Percentiles rank a stretch among this genome's conserved stretches.
These are phyloP conservation scores for Camponotus pennsylvanicus DNA, from an alignment of 1,140 invertebrate genomes.

Conservation along the genomic window DNA sequence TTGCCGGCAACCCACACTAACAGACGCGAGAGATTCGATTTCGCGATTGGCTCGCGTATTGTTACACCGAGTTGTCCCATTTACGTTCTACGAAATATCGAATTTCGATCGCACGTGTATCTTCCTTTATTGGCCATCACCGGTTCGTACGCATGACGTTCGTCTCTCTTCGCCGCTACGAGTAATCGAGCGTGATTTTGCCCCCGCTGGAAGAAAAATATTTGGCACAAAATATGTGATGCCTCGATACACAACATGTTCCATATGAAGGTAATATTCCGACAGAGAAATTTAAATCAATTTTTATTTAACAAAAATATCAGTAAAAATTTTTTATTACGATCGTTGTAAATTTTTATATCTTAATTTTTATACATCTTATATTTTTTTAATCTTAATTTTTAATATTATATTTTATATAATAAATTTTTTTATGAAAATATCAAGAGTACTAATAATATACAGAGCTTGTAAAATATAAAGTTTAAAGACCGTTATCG, in stretches of 20 bases:
- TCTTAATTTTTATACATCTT: neutral
- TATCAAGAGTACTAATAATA: neutral
- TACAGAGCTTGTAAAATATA: neutral
- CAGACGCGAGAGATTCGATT: conserved; percentile 47
- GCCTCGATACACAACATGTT: neutral
- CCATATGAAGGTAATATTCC: neutral
- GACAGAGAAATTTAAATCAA: conserved; percentile 24
- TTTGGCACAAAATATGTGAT: conserved; percentile 30
- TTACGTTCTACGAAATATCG: conserved; percentile 66
- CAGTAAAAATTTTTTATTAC: neutral
- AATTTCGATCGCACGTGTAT: conserved; percentile 62
- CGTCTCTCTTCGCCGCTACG: conserved; percentile 30
- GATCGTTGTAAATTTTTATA: neutral
- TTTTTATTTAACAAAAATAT: conserved; percentile 25
- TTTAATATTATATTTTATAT: too few relatives aligned
- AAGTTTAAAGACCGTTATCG: neutral
- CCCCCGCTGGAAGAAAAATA: conserved; percentile 16
- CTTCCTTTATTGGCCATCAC: conserved; percentile 55
- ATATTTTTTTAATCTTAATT: neutral
- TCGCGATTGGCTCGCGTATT: conserved; percentile 50
- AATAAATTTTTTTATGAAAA: neutral
- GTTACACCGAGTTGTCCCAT: conserved; percentile 62
- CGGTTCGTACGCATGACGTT: conserved; percentile 26
- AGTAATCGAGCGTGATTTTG: conserved; percentile 44
- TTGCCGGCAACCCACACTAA: neutral